Conservation (phyloP, 2,797 vertebrate genomes). For the Borostomias antarcticus region DNA sequence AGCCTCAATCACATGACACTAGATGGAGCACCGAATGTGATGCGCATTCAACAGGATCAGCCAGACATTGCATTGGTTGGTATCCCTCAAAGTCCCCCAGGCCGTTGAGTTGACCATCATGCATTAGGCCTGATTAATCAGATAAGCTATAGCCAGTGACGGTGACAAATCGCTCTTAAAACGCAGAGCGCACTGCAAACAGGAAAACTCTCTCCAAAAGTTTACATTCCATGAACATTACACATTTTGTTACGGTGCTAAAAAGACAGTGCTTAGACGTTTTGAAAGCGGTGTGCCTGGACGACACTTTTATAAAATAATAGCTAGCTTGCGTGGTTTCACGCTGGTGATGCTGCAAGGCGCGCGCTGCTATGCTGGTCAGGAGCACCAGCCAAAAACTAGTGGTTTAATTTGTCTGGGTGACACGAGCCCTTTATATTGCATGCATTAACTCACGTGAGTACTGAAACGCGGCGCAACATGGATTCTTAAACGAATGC, state of each 20-base stretch:
- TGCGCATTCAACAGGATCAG: too few relatives aligned
- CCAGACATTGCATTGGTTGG: neutral
- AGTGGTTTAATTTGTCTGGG: neutral
- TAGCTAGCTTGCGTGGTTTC: neutral
- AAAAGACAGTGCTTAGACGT: neutral
- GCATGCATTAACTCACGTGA: neutral
- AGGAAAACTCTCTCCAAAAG: neutral
- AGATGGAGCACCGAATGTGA: too few relatives aligned
- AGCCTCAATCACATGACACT: too few relatives aligned
- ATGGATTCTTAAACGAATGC: too few relatives aligned
- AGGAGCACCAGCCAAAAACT: neutral
- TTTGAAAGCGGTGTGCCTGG: neutral
- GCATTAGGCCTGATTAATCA: conserved; percentile 11
- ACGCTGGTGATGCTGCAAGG: conserved; percentile 1
- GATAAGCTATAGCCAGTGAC: too few relatives aligned
- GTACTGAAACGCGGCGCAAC: neutral
- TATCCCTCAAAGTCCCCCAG: too few relatives aligned
- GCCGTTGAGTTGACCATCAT: too few relatives aligned
- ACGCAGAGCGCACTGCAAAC: neutral
- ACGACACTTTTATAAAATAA: neutral
- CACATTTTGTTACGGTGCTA: too few relatives aligned
- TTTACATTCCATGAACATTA: neutral
- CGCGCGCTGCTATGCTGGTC: neutral
- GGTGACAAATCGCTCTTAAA: neutral
- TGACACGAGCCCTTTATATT: neutral